A percentile compares a stretch with the other conserved stretches of the same genome.
Conservation (phyloP, 92 coral and sea anemone species). For the Porites cylindrica region DNA sequence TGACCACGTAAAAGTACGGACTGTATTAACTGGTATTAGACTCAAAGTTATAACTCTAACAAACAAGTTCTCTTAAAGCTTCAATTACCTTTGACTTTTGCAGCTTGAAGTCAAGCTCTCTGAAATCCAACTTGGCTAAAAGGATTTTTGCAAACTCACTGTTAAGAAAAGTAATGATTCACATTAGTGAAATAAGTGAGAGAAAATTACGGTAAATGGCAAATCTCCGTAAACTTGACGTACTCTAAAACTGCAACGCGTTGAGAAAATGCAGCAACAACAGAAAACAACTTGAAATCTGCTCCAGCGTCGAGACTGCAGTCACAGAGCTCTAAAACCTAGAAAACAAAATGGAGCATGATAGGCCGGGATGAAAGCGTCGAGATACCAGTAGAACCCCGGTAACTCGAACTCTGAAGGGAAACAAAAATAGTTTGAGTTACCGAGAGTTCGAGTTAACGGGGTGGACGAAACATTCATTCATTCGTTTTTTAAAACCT, state of each 20-base stretch:
- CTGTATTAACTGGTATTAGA: no score
- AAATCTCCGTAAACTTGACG: conserved; percentile 16
- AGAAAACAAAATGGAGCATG: background rate
- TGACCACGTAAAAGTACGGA: no score
- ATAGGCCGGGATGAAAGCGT: no score
- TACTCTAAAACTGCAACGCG: conserved; percentile 95
- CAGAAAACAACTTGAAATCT: conserved; percentile 93
- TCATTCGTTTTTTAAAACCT: no score
- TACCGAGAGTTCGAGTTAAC: no score
- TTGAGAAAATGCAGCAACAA: conserved; percentile 94
- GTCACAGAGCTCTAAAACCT: conserved; percentile 94
- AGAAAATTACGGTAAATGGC: background rate
- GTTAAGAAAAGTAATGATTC: background rate
- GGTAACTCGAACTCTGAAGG: no score
- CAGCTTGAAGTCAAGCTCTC: conserved; percentile 89
- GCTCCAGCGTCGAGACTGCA: conserved; percentile 90
- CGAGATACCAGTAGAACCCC: no score
- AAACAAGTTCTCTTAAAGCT: no score
- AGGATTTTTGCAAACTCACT: conserved; percentile 94
- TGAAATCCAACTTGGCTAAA: conserved; percentile 88
- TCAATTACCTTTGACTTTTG: conserved; percentile 86
- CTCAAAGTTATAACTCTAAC: no score
- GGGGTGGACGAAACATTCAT: no score
- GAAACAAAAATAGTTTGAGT: no score
- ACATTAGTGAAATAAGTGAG: background rate